Conservation (phyloP, 2,113 vertebrate species). For the Raja brachyura region DNA sequence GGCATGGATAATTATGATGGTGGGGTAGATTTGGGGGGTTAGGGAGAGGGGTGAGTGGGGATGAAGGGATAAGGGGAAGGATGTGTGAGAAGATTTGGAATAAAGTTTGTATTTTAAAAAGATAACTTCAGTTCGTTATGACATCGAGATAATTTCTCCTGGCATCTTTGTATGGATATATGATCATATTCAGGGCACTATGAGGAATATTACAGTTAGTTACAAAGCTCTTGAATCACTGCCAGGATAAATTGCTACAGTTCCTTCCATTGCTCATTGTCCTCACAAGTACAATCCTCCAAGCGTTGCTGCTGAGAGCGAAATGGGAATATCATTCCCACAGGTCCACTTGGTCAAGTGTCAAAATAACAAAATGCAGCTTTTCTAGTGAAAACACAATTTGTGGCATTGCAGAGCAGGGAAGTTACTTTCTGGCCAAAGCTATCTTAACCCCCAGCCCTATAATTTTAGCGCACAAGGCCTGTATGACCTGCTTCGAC, state of each 20-base stretch:
- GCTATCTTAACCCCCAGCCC: slow-evolving; percentile 1
- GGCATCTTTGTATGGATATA: background rate
- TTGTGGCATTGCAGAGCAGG: background rate
- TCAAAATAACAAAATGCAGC: background rate
- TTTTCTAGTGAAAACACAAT: background rate
- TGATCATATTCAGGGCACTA: background rate
- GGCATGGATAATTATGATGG: background rate
- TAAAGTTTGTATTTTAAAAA: background rate
- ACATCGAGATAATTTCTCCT: background rate
- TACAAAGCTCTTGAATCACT: background rate
- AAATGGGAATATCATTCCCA: slow-evolving; percentile 11
- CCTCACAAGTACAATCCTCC: background rate
- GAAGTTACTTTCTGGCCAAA: background rate
- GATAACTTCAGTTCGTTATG: background rate
- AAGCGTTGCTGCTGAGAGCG: background rate
- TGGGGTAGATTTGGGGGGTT: no score
- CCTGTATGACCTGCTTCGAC: slow-evolving; percentile 21
- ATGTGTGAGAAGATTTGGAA: background rate
- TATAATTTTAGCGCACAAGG: slow-evolving; percentile 18
- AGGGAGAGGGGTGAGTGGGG: background rate
- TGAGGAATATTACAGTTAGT: background rate
- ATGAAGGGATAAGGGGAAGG: background rate
- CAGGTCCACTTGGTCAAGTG: background rate
- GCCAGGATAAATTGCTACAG: background rate
- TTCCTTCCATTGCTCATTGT: background rate